Evolutionary conservation across 2,797 vertebrate genomes (phyloP), one percentile per base, ranked within the genome.

Genomic region (Chloroceryle inda): DNA sequence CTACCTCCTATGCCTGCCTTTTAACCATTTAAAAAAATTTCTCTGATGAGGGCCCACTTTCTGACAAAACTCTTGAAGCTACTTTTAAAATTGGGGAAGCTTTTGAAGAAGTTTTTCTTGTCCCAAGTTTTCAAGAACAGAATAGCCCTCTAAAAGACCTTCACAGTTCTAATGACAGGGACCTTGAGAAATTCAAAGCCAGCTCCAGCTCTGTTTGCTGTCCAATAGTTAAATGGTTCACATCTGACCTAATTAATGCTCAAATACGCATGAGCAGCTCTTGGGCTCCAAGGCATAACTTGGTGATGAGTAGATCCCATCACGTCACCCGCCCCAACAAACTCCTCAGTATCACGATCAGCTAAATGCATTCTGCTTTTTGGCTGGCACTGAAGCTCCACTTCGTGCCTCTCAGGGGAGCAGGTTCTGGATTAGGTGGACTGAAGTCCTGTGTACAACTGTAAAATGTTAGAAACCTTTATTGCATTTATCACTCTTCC

Each of bases 191-290:
- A 89, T n/a, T 45, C 58, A 59, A 92, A 91, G 75, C 63, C 58
- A 78, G 13, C 45, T 73, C 33, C 85, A 86, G 49, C 81, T 89
- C 71, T 35, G 12, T 56, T 53, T 16, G 7, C 16, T 82, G 61
- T 40, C 67, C 68, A 77, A 1, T 77, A 88, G 93, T 49, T 31
- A 87, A 77, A 61, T 22, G 47, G 81, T 53, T 88, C 5, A 40
- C 2, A 26, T 75, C 61, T 89, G 84, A 89, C 84, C 72, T 80
- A 85, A 83, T 91, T 94, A 83, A 68, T 8, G 40, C 71, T 77
- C 52, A 85, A 59, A 76, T 45, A 64, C 49, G 47, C 52, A 55
- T 47, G 62, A 86, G 37, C 71, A 82, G 0, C 52, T 88, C 44
- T 53, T 24, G 63, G 47, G 35, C 45, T 62, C 33, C 31, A 73